Base-by-base conservation (phyloP, 2,797 vertebrate genomes). In the Acrossocheilus fasciatus region DNA sequence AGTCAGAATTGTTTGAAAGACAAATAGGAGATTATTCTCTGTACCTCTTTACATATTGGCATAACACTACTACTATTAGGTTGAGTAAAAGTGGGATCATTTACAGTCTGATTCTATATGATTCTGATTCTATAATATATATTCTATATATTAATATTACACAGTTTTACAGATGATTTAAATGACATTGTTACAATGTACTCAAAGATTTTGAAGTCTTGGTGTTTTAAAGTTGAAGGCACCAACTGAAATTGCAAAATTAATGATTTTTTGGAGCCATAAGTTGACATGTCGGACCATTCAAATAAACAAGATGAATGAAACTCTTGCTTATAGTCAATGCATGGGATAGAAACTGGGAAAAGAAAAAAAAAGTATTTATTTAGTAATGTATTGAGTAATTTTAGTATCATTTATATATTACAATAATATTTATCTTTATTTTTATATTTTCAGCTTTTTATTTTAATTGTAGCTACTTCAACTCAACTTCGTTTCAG, bases 21-120 rank as follows among this genome's bases (percentile, higher is more conserved):
- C 87, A 87, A 83, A 88, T 80, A 52, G 82, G 73, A 45, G 23
- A n/a, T 70, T 84, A 86, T 87, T 77, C 2, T 78, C 23, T 15
- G 52, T 78, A 59, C 36, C 20, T 57, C 34, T 41, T 15, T 15
- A 4, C 18, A 15, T 6, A 57, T 15, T 15, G 34, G 0, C 36
- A 39, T n/a, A 17, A 41, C 2, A 9, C 75, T n/a, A 7, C 20
- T 57, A 14, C 11, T 23, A 11, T 30, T 43, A 72, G 30, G 15
- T 18, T 30, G 50, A 50, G 14, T 17, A 10, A 52, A 52, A 75
- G 15, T 34, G 17, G 11, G 18, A 14, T 54, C 30, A 77, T 23
- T 77, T 36, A n/a, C 73, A 74, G 45, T 74, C 14, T 5, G 45
- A 20, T 50, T 74, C 30, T 30, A 30, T 30, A 30, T 30, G 30